Evolutionary conservation across 2,888 invertebrate species (phyloP).

Genomic region (Philhelius pedissequus): DNA sequence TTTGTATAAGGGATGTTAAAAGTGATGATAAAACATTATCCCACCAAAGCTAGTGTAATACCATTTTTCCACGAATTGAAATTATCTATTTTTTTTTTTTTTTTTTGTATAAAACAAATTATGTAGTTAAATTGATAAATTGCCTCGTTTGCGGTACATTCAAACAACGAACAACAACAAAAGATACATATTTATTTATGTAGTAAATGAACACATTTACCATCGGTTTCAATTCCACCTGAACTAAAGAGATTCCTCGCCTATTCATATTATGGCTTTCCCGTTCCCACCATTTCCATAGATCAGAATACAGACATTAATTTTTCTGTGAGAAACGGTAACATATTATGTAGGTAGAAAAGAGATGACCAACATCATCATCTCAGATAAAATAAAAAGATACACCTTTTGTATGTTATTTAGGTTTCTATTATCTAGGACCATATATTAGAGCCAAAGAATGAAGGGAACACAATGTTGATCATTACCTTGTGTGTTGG

Average conservation of each 20-base stretch:
- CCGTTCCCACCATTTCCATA: slow-evolving; percentile 44
- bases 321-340: neutral
- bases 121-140: slow-evolving; percentile 64
- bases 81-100: neutral
- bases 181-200: slow-evolving; percentile 62
- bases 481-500: slow-evolving; percentile 32
- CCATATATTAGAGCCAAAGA: slow-evolving; percentile 48
- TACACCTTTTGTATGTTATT: slow-evolving; percentile 62
- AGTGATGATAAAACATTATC: neutral
- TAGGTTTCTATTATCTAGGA: slow-evolving; percentile 60
- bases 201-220: slow-evolving; percentile 63
- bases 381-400: slow-evolving; percentile 40
- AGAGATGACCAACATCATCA: slow-evolving; percentile 56
- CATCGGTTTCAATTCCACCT: slow-evolving; percentile 60
- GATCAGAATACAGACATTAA: neutral
- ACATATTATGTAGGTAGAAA: slow-evolving; percentile 53
- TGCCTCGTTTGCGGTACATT: slow-evolving; percentile 65
- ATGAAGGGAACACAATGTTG: slow-evolving; percentile 56
- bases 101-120: slow-evolving; percentile 49
- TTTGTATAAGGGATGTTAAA: neutral
- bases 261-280: slow-evolving; percentile 40
- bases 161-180: slow-evolving; percentile 60
- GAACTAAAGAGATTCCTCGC: slow-evolving; percentile 18
- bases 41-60: slow-evolving; percentile 21
- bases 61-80: slow-evolving; percentile 9